Percentiles rank a stretch among this genome's conserved stretches.
These are phyloP conservation scores for Gadopsis bispinosus DNA, from an alignment of 2,797 vertebrate species.

Conservation along the genomic window DNA sequence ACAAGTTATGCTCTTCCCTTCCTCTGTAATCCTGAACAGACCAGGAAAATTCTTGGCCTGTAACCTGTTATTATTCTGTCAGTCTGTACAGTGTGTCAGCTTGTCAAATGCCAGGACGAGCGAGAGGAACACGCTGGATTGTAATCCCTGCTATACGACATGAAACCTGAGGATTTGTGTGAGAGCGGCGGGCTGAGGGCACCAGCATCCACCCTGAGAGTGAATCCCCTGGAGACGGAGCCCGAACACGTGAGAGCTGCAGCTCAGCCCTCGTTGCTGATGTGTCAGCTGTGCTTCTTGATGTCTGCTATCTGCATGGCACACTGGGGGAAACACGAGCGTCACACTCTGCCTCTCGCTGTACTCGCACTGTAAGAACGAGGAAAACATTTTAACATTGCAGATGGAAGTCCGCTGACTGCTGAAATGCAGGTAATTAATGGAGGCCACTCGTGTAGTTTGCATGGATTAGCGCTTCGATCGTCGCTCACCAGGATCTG, in stretches of 20 bases:
- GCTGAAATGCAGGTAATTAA: slow-evolving; percentile 81
- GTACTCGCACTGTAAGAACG: background rate
- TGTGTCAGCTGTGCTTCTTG: slow-evolving; percentile 48
- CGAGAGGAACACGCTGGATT: slow-evolving; percentile 20
- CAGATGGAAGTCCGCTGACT: slow-evolving; percentile 74
- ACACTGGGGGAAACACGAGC: slow-evolving; percentile 20
- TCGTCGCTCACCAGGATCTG: slow-evolving; percentile 78
- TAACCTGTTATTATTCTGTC: background rate
- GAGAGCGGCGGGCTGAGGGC: slow-evolving; percentile 29
- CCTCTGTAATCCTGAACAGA: slow-evolving; percentile 5
- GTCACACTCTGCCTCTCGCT: background rate
- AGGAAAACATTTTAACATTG: background rate
- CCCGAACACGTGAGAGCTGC: slow-evolving; percentile 34
- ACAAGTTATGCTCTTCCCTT: background rate
- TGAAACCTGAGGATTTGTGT: slow-evolving; percentile 35
- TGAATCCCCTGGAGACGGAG: slow-evolving; percentile 22
- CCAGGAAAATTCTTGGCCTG: slow-evolving; percentile 7
- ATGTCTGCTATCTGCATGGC: slow-evolving; percentile 46
- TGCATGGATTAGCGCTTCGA: slow-evolving; percentile 84
- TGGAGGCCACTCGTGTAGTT: slow-evolving; percentile 71
- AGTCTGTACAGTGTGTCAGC: background rate
- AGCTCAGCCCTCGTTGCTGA: slow-evolving; percentile 63
- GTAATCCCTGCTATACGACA: slow-evolving; percentile 16
- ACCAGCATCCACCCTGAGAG: slow-evolving; percentile 32
- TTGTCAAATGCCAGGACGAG: slow-evolving; percentile 29